These are phyloP conservation scores for Augochlorella aurata DNA, from an alignment of 2,888 invertebrate species.

Conservation along the genomic window DNA sequence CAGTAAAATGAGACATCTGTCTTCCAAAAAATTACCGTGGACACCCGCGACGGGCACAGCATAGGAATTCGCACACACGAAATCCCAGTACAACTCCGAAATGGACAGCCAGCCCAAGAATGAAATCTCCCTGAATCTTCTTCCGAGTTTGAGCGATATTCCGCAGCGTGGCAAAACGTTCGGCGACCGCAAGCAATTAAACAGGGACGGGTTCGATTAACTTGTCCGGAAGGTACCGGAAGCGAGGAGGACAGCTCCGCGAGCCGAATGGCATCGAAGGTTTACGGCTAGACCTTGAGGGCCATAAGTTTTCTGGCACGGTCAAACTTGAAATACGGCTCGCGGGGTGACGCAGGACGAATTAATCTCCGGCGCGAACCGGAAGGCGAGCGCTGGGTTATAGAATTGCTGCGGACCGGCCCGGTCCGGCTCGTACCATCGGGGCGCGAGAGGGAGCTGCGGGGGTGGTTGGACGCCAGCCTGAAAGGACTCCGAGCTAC, in stretches of 20 bases:
- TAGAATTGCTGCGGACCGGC: conserved; percentile 42
- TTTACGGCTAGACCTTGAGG: not conserved
- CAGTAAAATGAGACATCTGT: no score
- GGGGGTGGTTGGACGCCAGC: conserved; percentile 22
- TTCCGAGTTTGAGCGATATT: not conserved
- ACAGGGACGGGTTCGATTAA: conserved; percentile 25
- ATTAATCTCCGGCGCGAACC: conserved; percentile 64
- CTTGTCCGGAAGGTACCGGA: conserved; percentile 7
- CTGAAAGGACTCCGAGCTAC: conserved; percentile 52
- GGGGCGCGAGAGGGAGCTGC: not conserved
- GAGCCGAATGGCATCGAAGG: not conserved
- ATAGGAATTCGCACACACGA: no score
- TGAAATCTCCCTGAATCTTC: not conserved
- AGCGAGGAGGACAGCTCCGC: conserved; percentile 2
- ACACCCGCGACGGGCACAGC: no score
- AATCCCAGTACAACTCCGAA: no score
- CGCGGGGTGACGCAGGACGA: conserved; percentile 50
- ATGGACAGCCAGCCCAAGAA: not conserved
- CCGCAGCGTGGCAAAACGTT: not conserved
- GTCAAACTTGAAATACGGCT: conserved; percentile 49
- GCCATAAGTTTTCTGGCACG: conserved; percentile 25
- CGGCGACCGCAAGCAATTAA: conserved; percentile 14
- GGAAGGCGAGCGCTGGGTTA: conserved; percentile 53
- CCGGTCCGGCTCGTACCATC: not conserved
- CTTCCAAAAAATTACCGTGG: no score